These are phyloP conservation scores for Hypena proboscidalis DNA, from an alignment of 2,888 invertebrate species.

Conservation along the genomic window DNA sequence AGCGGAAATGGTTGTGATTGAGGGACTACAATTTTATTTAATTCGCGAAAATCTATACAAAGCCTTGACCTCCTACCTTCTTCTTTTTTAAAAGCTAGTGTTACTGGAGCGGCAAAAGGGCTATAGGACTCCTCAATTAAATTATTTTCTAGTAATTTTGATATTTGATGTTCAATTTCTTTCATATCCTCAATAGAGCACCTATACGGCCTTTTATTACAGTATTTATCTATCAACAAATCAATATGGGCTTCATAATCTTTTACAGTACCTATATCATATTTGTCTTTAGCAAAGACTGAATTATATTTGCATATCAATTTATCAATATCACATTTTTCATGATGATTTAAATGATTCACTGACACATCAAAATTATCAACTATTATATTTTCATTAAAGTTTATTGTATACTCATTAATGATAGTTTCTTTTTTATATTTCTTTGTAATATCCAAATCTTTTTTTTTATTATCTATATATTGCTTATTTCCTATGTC, in stretches of 20 bases:
- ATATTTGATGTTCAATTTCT: too few species aligned
- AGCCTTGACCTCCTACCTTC: too few species aligned
- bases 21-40: too few species aligned
- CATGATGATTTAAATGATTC: not conserved
- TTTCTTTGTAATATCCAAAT: not conserved
- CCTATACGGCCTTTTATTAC: too few species aligned
- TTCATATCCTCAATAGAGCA: too few species aligned
- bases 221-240: too few species aligned
- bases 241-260: not conserved
- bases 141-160: not conserved
- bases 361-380: not conserved
- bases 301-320: not conserved
- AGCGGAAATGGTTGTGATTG: too few species aligned
- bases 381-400: not conserved
- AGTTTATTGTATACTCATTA: not conserved
- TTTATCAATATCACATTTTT: not conserved
- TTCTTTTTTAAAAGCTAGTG: constrained; percentile 3
- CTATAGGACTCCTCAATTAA: not conserved
- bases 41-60: too few species aligned
- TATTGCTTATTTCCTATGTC: not conserved
- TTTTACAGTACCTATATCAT: too few species aligned
- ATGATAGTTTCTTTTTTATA: not conserved
- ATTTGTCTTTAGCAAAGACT: not conserved
- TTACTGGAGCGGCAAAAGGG: constrained; percentile 9
- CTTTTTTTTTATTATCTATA: not conserved